Percentiles rank a stretch among this genome's conserved stretches.
Conservation (phyloP, 2,113 vertebrate genomes). For the Thamnophis sirtalis region DNA sequence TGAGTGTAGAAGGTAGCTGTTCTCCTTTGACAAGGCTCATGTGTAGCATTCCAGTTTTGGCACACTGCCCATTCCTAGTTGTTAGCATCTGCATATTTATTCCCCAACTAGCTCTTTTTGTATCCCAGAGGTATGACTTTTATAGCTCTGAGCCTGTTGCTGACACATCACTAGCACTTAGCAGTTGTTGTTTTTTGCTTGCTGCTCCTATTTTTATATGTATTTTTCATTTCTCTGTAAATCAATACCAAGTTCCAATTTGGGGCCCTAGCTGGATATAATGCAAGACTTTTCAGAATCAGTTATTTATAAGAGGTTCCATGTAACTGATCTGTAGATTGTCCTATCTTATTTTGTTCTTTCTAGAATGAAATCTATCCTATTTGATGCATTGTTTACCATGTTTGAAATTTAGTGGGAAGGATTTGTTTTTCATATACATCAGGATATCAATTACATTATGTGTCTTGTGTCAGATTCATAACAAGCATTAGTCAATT, state of each 20-base stretch:
- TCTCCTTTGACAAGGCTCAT: conserved; percentile 11
- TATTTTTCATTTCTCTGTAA: background rate
- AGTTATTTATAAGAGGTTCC: background rate
- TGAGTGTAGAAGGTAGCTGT: background rate
- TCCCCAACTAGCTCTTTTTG: background rate
- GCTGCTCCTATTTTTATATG: background rate
- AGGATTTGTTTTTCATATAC: background rate
- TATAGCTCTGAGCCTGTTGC: background rate
- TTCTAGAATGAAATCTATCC: background rate
- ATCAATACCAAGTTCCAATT: conserved; percentile 18
- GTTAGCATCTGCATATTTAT: conserved; percentile 2
- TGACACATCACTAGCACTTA: conserved; percentile 19
- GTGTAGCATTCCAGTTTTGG: background rate
- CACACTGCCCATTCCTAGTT: accelerated
- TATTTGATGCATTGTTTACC: background rate
- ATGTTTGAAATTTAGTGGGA: background rate
- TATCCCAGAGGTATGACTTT: conserved; percentile 18
- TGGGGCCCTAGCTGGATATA: background rate
- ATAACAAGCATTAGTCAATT: background rate
- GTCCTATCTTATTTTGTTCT: background rate
- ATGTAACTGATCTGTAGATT: background rate
- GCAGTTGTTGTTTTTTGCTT: conserved; percentile 17
- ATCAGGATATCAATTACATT: background rate
- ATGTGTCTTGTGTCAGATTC: background rate
- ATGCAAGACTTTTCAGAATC: background rate